Evolutionary conservation across 2,888 invertebrate genomes (phyloP).

Genomic region (Ramazzottius varieornatus): DNA sequence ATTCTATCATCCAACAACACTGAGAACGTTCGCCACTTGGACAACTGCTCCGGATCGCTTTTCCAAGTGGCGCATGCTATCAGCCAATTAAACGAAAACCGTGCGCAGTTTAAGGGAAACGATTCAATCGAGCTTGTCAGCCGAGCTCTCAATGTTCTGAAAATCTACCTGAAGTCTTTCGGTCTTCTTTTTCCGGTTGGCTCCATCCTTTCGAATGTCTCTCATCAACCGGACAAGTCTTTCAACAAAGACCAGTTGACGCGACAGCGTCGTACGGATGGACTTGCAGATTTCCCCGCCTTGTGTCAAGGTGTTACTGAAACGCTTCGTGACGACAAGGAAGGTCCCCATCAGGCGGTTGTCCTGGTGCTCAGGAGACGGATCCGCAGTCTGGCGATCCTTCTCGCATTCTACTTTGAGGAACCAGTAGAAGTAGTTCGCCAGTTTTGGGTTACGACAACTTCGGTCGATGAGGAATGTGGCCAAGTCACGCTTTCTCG

Average conservation of each 20-base stretch:
- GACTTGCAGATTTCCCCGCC: background rate
- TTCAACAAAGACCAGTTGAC: slow-evolving; percentile 71
- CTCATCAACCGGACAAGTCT: slow-evolving; percentile 64
- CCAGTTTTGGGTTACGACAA: slow-evolving; percentile 57
- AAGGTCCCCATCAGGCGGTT: slow-evolving; percentile 53
- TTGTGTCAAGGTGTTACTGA: slow-evolving; percentile 35
- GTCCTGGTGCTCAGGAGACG: slow-evolving; percentile 28
- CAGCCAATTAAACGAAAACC: too few relatives aligned
- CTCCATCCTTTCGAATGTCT: slow-evolving; percentile 61
- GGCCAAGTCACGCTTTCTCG: slow-evolving; percentile 37
- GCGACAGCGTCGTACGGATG: slow-evolving; percentile 39
- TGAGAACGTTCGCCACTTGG: too few relatives aligned
- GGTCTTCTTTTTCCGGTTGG: slow-evolving; percentile 59
- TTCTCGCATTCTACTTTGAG: slow-evolving; percentile 77
- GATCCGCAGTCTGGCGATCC: slow-evolving; percentile 21
- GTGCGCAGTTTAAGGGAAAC: too few relatives aligned
- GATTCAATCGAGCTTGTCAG: too few relatives aligned
- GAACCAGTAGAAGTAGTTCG: slow-evolving; percentile 93
- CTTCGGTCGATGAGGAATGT: slow-evolving; percentile 70
- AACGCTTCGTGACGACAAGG: slow-evolving; percentile 57
- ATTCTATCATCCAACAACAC: too few relatives aligned
- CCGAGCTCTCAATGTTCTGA: too few relatives aligned
- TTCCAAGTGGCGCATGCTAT: too few relatives aligned
- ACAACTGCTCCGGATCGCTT: too few relatives aligned
- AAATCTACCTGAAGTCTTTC: slow-evolving; percentile 7